A percentile compares a stretch with the other conserved stretches of the same genome.
phyloP scores from a whole-genome alignment of 2,113 vertebrate species.

The Entomyzon cyanotis region DNA sequence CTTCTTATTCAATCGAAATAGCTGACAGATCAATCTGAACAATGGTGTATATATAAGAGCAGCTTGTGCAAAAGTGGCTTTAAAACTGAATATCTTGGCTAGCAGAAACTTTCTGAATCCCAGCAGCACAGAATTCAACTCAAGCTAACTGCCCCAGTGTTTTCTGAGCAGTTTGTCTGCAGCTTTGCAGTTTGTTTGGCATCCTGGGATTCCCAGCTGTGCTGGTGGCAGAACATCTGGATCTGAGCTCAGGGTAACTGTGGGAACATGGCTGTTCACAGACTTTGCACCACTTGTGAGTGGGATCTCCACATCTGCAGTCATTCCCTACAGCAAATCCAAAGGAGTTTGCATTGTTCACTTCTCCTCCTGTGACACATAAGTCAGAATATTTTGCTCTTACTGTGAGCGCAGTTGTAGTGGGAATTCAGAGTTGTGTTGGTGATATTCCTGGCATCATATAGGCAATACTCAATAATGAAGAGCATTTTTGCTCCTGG shows the following conservation, averaged over 20 bases:
- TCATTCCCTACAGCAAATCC: neutral
- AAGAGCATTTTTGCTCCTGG: neutral
- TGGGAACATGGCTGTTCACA: neutral
- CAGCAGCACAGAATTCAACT: neutral
- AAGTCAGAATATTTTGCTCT: neutral
- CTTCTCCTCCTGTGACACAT: neutral
- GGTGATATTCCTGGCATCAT: neutral
- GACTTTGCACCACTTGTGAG: neutral
- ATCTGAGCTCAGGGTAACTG: neutral
- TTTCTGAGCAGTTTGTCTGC: neutral
- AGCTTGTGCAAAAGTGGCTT: neutral
- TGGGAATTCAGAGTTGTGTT: neutral
- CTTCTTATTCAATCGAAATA: neutral
- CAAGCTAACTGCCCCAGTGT: neutral
- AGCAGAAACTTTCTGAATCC: neutral
- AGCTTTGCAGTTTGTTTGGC: neutral
- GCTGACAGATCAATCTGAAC: neutral
- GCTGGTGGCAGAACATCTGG: neutral
- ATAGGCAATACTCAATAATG: neutral
- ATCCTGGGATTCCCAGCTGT: neutral
- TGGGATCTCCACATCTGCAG: fast-evolving
- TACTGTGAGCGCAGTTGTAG: neutral
- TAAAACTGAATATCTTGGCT: neutral
- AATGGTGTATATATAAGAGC: neutral
- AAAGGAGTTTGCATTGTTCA: neutral